A percentile compares a stretch with the other conserved stretches of the same genome.
phyloP scores from a whole-genome alignment of 2,113 vertebrate species.

The Phyllostomus hastatus region DNA sequence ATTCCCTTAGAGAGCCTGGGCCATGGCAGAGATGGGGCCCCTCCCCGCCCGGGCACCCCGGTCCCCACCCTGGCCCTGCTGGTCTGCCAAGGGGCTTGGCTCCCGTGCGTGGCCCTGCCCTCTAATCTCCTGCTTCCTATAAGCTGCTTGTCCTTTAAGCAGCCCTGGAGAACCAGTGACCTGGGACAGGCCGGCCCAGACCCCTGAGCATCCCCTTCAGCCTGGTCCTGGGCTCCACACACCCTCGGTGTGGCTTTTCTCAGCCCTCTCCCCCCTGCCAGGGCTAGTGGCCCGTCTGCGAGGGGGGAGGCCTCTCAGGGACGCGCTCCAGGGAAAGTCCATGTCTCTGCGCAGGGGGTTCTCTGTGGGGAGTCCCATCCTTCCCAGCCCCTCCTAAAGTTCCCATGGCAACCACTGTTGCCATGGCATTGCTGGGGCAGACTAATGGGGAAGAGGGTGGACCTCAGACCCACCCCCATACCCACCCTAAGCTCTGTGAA shows the following conservation, averaged over 20 bases:
- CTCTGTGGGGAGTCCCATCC: conserved; percentile 48
- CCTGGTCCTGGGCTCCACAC: neutral
- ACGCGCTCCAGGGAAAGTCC: conserved; percentile 62
- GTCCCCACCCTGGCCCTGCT: neutral
- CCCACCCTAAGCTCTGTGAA: neutral
- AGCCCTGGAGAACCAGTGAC: neutral
- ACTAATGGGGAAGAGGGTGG: conserved; percentile 38
- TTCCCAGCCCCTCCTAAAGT: conserved; percentile 69
- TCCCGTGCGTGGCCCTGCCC: neutral
- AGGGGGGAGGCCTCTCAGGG: conserved; percentile 45
- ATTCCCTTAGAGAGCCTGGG: neutral
- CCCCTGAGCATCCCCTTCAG: neutral
- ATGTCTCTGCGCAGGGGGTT: conserved; percentile 15
- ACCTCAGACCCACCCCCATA: neutral
- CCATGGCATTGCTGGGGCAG: conserved; percentile 60
- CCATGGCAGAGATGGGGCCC: neutral
- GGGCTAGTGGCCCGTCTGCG: neutral
- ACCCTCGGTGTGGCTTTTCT: neutral
- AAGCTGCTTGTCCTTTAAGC: conserved; percentile 50
- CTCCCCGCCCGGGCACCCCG: neutral
- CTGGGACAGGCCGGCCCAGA: neutral
- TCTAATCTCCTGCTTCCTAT: neutral
- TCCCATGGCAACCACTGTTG: conserved; percentile 79
- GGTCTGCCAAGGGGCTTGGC: neutral
- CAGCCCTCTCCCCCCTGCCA: neutral